These are phyloP conservation scores for Puma concolor DNA, from an alignment of 2,113 vertebrate species.

Conservation along the genomic window DNA sequence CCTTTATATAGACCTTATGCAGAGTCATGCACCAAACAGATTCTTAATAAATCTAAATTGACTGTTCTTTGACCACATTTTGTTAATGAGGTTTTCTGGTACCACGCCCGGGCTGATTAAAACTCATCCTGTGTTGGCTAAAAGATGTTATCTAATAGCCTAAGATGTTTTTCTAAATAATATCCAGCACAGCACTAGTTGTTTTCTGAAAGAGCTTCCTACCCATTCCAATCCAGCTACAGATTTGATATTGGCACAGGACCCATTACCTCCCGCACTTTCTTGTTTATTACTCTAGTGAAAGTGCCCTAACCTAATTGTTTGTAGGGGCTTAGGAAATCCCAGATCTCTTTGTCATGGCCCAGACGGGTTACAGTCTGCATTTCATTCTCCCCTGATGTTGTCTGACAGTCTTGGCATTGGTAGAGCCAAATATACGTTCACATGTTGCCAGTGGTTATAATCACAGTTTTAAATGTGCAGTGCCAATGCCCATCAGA, in stretches of 20 bases:
- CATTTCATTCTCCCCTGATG: conserved; percentile 49
- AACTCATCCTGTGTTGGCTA: conserved; percentile 50
- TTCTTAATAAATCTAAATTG: conserved; percentile 52
- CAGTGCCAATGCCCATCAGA: background rate
- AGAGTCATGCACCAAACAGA: background rate
- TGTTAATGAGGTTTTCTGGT: conserved; percentile 72
- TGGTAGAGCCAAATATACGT: background rate
- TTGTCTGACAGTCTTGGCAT: background rate
- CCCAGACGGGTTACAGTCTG: conserved; percentile 46
- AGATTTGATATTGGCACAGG: background rate
- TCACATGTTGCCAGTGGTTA: background rate
- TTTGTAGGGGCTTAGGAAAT: background rate
- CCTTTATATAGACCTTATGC: background rate
- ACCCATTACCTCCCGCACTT: background rate
- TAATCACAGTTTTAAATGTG: conserved; percentile 66
- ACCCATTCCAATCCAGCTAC: background rate
- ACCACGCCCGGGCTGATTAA: conserved; percentile 58
- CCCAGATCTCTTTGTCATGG: conserved; percentile 41
- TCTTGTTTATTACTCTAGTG: background rate
- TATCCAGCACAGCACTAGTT: conserved; percentile 53
- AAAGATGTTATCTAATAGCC: conserved; percentile 35
- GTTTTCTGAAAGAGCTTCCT: conserved; percentile 59
- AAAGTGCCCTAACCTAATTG: background rate
- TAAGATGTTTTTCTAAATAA: conserved; percentile 57
- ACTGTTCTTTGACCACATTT: conserved; percentile 64